Conservation (phyloP, 2,113 vertebrate genomes). For the Nibea albiflora region DNA sequence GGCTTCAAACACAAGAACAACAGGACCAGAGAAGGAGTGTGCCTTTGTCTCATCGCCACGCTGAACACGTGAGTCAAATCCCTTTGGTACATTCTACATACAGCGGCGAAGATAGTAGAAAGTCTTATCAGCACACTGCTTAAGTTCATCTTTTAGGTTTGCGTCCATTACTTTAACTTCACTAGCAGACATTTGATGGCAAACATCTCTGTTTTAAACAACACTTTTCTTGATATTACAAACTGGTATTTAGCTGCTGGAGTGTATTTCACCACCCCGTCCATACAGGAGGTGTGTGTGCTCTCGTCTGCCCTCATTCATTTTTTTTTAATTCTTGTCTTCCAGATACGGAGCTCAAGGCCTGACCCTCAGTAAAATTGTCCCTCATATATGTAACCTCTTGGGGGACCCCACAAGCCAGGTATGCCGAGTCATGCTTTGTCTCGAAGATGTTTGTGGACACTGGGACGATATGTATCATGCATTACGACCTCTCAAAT, state of each 20-base stretch:
- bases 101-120: no score
- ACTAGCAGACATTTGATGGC: not conserved
- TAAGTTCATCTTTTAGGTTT: no score
- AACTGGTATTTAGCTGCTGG: no score
- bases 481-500: no score
- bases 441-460: no score
- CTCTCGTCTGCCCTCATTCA: not conserved
- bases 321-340: slow-evolving; percentile 42
- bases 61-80: slow-evolving; percentile 89
- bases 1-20: slow-evolving; percentile 99
- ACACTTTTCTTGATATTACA: no score
- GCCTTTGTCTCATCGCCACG: slow-evolving; percentile 96
- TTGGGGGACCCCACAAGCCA: slow-evolving; percentile 97
- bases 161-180: not conserved
- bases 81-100: not conserved
- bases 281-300: not conserved
- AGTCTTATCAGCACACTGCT: no score
- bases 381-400: slow-evolving; percentile 99
- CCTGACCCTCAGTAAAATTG: slow-evolving; percentile 98
- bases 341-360: slow-evolving; percentile 96
- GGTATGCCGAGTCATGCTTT: slow-evolving; percentile 80
- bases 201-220: not conserved
- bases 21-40: slow-evolving; percentile 96
- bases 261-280: not conserved
- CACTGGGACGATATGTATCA: no score